Conservation (phyloP, 1,140 invertebrate genomes). For the Eulimnadia texana region DNA sequence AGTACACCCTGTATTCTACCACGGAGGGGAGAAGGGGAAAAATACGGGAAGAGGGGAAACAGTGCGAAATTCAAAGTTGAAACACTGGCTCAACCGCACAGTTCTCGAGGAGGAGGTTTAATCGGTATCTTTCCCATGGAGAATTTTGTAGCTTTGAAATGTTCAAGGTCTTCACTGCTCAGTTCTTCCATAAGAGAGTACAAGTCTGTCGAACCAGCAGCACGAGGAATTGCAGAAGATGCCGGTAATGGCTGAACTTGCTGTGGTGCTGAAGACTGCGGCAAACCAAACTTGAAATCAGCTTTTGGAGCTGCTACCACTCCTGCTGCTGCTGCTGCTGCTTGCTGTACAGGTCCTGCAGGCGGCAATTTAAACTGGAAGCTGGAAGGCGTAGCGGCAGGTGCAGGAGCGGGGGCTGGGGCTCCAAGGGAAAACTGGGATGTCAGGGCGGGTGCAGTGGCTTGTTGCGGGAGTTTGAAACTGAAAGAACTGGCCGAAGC, state of each 20-base stretch:
- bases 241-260: no score
- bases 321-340: neutral
- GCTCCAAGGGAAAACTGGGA: neutral
- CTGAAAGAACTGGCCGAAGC: neutral
- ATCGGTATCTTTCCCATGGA: slow-evolving; percentile 17
- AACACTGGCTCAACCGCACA: no score
- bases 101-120: neutral
- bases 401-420: neutral
- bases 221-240: neutral
- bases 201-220: neutral
- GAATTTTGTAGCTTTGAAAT: slow-evolving; percentile 17
- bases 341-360: neutral
- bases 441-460: neutral
- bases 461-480: neutral
- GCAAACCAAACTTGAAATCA: neutral
- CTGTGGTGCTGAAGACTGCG: neutral
- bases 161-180: slow-evolving; percentile 15
- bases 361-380: neutral
- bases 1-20: no score
- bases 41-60: no score
- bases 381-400: neutral
- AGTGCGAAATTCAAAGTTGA: no score
- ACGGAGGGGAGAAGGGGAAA: no score
- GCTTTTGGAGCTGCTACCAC: no score
- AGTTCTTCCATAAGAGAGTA: slow-evolving; percentile 16